Evolutionary conservation across 2,888 invertebrate genomes (phyloP).

Genomic region (Clistopyga incitator): DNA sequence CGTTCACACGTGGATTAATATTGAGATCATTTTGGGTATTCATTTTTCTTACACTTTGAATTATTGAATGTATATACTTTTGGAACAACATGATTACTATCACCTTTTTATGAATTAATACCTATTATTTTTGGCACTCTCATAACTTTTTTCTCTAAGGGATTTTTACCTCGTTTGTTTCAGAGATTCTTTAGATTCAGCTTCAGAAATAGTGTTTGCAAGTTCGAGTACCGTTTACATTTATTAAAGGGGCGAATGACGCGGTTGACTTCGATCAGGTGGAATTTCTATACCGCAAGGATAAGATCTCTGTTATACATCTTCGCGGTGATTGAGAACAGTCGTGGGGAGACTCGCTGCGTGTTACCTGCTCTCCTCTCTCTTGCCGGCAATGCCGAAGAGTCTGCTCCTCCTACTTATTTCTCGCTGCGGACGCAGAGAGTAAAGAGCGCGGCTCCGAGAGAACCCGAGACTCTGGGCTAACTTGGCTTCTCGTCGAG

Average conservation of each 20-base stretch:
- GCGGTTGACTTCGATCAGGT: neutral
- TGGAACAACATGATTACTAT: too few relatives aligned
- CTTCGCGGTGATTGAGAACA: conserved; percentile 63
- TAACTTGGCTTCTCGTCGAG: conserved; percentile 38
- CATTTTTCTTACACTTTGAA: too few relatives aligned
- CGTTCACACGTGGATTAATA: too few relatives aligned
- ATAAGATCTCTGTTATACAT: conserved; percentile 9
- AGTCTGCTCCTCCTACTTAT: conserved; percentile 38
- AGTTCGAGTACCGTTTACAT: conserved; percentile 8
- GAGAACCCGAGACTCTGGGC: conserved; percentile 26
- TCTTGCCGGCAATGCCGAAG: conserved; percentile 48
- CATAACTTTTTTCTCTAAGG: too few relatives aligned
- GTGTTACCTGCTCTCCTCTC: conserved; percentile 57
- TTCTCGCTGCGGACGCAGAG: neutral
- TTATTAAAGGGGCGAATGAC: conserved; percentile 4
- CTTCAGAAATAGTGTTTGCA: neutral
- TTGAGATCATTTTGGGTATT: too few relatives aligned
- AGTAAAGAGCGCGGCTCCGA: neutral
- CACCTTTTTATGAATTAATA: too few relatives aligned
- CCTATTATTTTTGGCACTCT: neutral
- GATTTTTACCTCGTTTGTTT: too few relatives aligned
- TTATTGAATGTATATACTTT: too few relatives aligned
- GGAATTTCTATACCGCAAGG: conserved; percentile 18
- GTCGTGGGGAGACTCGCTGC: conserved; percentile 34
- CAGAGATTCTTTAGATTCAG: neutral